Evolutionary conservation across 2,888 invertebrate species (phyloP), one percentile per base, ranked within the genome.

Genomic region (Agrilus mali): DNA sequence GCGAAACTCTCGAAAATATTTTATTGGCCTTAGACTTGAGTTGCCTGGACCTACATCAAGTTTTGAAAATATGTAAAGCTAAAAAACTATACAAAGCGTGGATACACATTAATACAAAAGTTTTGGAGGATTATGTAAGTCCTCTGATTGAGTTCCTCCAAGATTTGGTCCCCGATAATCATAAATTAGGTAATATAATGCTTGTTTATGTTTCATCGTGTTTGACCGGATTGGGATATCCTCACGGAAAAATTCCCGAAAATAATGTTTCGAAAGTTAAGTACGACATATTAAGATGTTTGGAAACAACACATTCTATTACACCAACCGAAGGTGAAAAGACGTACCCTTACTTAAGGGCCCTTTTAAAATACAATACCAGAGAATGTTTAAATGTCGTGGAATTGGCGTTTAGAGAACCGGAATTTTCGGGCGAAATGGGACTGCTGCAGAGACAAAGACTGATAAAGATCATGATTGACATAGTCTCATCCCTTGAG

Each of bases 161-260:
- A 1, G 66, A 73, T 48, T 57, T 80, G 35, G 66, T 69, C 16
- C 65, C 66, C 2, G 61, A 62, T 45, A 65, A 69, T 47, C 65
- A 80, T 51, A 71, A 71, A 55, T 70, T 88, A 36, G 92, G 90
- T 7, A 89, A 90, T 58, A 85, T 85, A 48, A 66, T 92, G 50
- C 67, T 93, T 40, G 87, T 92, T 3, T 92, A 90, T 59, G 77
- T 88, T 27, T 87, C 86, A 49, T 87, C 88, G 51, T 90, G 90
- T 58, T 69, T 92, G 49, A 83, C 87, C n/a, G 92, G 89, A 1
- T 70, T 86, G 44, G 85, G 84, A 1, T 92, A 86, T 68, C 89
- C 88, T 1, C 70, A 70, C 34, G 88, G 88, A 0, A 77, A 80
- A 54, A 78, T 88, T 52, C 76, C 80, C 0, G 67, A 70, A 8